phyloP scores from a whole-genome alignment of 2,797 vertebrate species.

The Paramormyrops hopkinsi region DNA sequence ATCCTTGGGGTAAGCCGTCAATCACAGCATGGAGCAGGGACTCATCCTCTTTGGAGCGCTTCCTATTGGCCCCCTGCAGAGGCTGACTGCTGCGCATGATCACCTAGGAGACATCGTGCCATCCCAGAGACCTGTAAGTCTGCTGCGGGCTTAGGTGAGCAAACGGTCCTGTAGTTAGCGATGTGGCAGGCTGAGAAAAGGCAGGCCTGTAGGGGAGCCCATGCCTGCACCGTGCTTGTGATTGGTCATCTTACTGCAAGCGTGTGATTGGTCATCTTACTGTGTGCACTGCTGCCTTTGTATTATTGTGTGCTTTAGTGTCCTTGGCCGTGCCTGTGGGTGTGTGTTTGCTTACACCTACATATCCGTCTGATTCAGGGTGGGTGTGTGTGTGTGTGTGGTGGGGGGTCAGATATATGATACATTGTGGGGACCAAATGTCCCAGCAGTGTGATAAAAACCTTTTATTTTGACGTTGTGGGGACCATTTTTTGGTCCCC shows the following conservation, averaged over 20 bases:
- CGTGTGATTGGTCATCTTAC: neutral
- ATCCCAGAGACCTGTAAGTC: neutral
- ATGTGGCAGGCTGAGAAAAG: neutral
- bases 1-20: constrained; percentile 53
- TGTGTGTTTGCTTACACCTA: neutral
- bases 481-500: neutral
- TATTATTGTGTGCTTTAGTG: neutral
- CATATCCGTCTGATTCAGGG: neutral
- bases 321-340: neutral
- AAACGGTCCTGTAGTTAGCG: neutral
- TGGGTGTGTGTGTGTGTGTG: too few relatives aligned
- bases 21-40: constrained; percentile 61
- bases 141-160: neutral
- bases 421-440: neutral
- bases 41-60: constrained; percentile 72
- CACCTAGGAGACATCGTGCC: constrained; percentile 48
- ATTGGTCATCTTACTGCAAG: neutral
- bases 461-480: neutral
- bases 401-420: neutral
- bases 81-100: constrained; percentile 80
- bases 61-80: constrained; percentile 66
- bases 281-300: neutral
- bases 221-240: neutral
- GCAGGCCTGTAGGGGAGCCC: neutral
- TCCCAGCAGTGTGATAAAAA: too few relatives aligned